phyloP scores from a whole-genome alignment of 2,888 invertebrate species.

The Tetrapedia diversipes region DNA sequence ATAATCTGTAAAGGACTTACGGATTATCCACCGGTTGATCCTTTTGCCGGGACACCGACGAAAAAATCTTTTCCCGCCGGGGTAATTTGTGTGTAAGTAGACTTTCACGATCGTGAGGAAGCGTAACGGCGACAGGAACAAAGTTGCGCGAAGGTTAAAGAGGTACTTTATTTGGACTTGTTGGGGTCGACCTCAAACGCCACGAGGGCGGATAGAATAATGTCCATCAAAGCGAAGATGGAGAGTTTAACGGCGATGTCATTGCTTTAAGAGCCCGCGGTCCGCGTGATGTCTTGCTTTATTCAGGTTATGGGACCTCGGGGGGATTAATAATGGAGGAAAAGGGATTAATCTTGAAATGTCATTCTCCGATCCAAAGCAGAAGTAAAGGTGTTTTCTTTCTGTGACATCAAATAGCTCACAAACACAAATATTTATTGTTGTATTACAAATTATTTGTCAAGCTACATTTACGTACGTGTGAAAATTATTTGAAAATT shows the following conservation, averaged over 20 bases:
- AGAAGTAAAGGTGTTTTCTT: neutral
- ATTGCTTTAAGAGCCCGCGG: neutral
- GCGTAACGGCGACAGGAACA: neutral
- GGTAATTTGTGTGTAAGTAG: slow-evolving; percentile 17
- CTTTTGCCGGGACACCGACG: slow-evolving; percentile 16
- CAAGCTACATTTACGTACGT: too few species aligned
- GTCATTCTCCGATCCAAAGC: too few species aligned
- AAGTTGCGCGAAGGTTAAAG: slow-evolving; percentile 4
- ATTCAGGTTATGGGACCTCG: too few species aligned
- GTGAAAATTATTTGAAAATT: too few species aligned
- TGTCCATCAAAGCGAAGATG: slow-evolving; percentile 1
- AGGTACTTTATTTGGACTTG: slow-evolving; percentile 25
- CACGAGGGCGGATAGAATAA: neutral
- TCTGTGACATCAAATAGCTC: too few species aligned
- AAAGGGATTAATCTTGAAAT: neutral
- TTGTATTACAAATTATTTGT: too few species aligned
- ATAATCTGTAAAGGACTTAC: slow-evolving; percentile 43
- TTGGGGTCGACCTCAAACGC: slow-evolving; percentile 3
- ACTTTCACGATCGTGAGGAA: slow-evolving; percentile 4
- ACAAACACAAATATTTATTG: too few species aligned
- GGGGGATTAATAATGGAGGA: neutral
- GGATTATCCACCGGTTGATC: slow-evolving; percentile 30
- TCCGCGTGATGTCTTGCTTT: neutral
- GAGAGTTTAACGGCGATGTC: slow-evolving; percentile 10
- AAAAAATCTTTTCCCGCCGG: neutral